phyloP scores from a whole-genome alignment of 2,113 vertebrate genomes.

The Corydoras maculifer region DNA sequence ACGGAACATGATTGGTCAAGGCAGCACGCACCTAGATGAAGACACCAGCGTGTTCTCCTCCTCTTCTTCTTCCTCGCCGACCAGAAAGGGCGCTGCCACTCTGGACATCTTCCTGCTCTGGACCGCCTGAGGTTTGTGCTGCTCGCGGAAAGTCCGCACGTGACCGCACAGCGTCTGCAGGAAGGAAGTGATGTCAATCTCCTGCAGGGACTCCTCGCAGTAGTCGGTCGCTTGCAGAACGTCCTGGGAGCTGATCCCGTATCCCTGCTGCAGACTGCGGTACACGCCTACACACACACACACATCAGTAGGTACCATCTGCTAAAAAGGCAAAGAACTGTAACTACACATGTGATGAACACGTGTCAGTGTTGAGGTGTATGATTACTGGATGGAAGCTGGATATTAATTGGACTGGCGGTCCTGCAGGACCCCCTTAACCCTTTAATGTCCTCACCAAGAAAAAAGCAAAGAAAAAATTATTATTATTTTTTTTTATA shows the following conservation, averaged over 20 bases:
- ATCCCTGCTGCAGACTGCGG: constrained; percentile 84
- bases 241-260: constrained; percentile 80
- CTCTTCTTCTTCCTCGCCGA: constrained; percentile 70
- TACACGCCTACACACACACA: constrained; percentile 69
- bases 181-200: constrained; percentile 89
- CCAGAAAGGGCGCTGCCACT: constrained; percentile 64
- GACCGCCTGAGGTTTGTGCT: constrained; percentile 37
- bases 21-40: constrained; percentile 59
- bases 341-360: background rate
- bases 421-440: no score
- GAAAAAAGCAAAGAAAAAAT: no score
- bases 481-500: no score
- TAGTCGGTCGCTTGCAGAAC: constrained; percentile 88
- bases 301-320: background rate
- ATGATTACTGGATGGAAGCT: background rate
- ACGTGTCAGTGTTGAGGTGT: background rate
- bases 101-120: constrained; percentile 27
- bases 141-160: constrained; percentile 68
- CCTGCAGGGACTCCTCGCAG: constrained; percentile 93
- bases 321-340: background rate
- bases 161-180: constrained; percentile 90
- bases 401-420: no score
- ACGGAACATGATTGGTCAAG: no score
- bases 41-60: constrained; percentile 59
- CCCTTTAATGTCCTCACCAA: no score